These are phyloP conservation scores for Xanthorhoe designata DNA, from an alignment of 2,888 invertebrate genomes.

Conservation along the genomic window DNA sequence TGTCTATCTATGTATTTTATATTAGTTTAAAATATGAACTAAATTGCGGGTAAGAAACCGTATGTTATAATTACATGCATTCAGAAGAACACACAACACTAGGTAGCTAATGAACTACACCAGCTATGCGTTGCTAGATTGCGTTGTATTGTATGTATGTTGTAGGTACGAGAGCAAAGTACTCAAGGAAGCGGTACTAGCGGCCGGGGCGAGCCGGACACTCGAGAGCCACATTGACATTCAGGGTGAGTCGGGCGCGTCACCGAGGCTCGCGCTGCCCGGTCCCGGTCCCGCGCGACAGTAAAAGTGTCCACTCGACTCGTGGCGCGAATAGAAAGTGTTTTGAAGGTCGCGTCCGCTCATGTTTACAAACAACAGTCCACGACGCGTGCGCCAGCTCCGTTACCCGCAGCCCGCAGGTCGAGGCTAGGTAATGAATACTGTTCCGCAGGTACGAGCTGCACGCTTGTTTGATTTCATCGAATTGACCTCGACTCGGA, in stretches of 20 bases:
- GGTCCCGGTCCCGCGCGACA: slow-evolving; percentile 30
- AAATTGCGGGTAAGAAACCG: too few species aligned
- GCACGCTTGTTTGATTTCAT: not conserved
- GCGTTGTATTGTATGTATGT: too few species aligned
- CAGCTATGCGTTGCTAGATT: too few species aligned
- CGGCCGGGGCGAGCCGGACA: slow-evolving; percentile 1
- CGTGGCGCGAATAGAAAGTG: slow-evolving; percentile 52
- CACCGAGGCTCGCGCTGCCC: slow-evolving; percentile 12
- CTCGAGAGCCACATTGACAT: slow-evolving; percentile 37
- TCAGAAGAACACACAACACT: too few species aligned
- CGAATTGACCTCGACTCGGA: slow-evolving; percentile 1
- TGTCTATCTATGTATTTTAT: too few species aligned
- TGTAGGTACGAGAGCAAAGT: too few species aligned
- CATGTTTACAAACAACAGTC: slow-evolving; percentile 38
- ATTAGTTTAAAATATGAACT: too few species aligned
- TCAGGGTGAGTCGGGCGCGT: slow-evolving; percentile 29
- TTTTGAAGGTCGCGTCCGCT: slow-evolving; percentile 46
- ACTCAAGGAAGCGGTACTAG: not conserved
- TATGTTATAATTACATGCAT: too few species aligned
- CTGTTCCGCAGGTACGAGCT: not conserved
- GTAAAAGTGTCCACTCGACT: slow-evolving; percentile 44
- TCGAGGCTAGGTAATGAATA: not conserved
- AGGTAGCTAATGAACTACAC: too few species aligned
- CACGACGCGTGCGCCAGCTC: not conserved
- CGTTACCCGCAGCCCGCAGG: not conserved